These are phyloP conservation scores for Atherinomorus stipes DNA, from an alignment of 2,113 vertebrate genomes.

Conservation along the genomic window DNA sequence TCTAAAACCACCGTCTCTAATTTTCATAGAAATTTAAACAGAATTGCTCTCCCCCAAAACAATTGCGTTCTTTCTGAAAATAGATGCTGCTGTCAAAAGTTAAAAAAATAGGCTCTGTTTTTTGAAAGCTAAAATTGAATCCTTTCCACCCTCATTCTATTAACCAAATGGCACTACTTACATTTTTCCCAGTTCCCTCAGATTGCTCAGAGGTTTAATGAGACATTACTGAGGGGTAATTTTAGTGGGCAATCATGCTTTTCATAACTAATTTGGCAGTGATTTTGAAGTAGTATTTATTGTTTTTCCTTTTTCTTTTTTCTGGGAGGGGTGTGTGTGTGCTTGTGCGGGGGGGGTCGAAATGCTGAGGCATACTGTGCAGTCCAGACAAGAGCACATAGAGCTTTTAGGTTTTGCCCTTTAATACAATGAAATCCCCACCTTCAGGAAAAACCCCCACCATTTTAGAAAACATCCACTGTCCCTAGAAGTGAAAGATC, in stretches of 20 bases:
- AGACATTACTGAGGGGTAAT: constrained; percentile 44
- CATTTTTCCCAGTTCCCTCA: constrained; percentile 37
- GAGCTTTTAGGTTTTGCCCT: constrained; percentile 12
- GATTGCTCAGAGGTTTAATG: constrained; percentile 53
- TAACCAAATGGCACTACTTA: constrained; percentile 15
- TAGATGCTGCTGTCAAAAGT: background rate
- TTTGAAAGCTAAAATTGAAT: constrained; percentile 27
- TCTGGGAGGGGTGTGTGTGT: too few relatives aligned
- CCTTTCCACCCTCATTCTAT: background rate
- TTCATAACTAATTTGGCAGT: constrained; percentile 35
- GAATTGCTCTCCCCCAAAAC: background rate
- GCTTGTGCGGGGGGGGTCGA: too few relatives aligned
- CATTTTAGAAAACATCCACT: constrained; percentile 39
- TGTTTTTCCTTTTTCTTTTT: constrained; percentile 40
- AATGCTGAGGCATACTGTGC: constrained; percentile 25
- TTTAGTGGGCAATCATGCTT: constrained; percentile 50
- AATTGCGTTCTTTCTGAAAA: background rate
- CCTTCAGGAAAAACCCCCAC: background rate
- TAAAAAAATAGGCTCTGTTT: background rate
- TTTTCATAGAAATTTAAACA: background rate
- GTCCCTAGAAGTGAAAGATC: constrained; percentile 28
- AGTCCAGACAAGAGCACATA: constrained; percentile 2
- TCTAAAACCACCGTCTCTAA: background rate
- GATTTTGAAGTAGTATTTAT: constrained; percentile 33
- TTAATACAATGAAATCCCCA: constrained; percentile 35